Evolutionary conservation across 1,140 invertebrate genomes (phyloP).

Genomic region (Eumeta japonica): DNA sequence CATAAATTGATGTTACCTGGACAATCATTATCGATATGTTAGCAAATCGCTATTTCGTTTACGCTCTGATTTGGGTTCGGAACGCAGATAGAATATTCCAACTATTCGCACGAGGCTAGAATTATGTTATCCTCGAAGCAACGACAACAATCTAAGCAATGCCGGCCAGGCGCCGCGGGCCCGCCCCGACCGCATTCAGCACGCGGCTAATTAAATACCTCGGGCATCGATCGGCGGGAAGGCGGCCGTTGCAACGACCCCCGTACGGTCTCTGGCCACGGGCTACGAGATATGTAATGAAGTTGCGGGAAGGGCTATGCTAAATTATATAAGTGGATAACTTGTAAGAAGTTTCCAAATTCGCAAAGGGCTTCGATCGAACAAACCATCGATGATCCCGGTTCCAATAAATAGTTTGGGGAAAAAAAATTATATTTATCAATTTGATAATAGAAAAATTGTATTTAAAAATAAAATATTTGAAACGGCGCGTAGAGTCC

Average conservation of each 20-base stretch:
- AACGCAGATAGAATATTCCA: no score
- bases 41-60: no score
- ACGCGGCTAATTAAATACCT: constrained; percentile 55
- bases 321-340: background rate
- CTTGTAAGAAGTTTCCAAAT: background rate
- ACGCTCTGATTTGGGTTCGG: no score
- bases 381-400: no score
- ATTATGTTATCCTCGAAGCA: constrained; percentile 35
- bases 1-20: background rate
- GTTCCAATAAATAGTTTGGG: no score
- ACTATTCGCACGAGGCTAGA: constrained; percentile 29
- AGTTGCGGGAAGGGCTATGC: background rate
- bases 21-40: no score
- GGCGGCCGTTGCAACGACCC: constrained; percentile 17
- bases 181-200: constrained; percentile 23
- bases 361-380: background rate
- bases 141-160: constrained; percentile 37
- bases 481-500: no score
- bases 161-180: constrained; percentile 26
- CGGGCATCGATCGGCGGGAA: constrained; percentile 26
- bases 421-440: no score
- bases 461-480: no score
- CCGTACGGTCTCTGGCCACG: constrained; percentile 11
- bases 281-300: background rate
- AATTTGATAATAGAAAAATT: no score